phyloP scores from a whole-genome alignment of 2,888 invertebrate species.

The Xestia rhomboidea region DNA sequence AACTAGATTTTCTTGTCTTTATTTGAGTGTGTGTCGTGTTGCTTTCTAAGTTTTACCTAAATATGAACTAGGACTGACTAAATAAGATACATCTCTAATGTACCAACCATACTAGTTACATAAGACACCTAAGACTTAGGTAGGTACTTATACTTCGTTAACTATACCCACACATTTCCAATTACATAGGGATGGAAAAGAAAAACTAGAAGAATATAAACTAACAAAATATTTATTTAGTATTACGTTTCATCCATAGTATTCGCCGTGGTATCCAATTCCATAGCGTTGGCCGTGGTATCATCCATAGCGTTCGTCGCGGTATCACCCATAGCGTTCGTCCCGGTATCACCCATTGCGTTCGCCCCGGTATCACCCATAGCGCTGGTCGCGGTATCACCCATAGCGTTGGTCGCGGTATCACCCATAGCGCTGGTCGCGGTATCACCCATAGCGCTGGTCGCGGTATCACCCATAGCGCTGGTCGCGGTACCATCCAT shows the following conservation, averaged over 20 bases:
- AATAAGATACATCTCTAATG: neutral
- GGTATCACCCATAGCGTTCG: neutral
- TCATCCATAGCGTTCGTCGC: conserved; percentile 32
- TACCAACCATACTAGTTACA: neutral
- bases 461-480: conserved; percentile 33
- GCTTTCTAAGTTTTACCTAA: neutral
- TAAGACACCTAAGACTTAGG: too few species aligned
- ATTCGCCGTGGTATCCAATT: conserved; percentile 58
- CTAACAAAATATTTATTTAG: conserved; percentile 34
- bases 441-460: conserved; percentile 64
- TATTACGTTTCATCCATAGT: conserved; percentile 35
- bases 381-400: conserved; percentile 40
- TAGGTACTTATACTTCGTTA: neutral
- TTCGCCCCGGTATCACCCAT: conserved; percentile 33
- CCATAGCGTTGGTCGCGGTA: too few species aligned
- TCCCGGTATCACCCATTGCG: conserved; percentile 63
- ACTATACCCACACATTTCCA: neutral
- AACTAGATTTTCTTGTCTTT: neutral
- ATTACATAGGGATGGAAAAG: neutral
- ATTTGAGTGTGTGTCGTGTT: neutral
- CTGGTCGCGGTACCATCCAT: conserved; percentile 38
- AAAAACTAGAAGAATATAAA: conserved; percentile 13
- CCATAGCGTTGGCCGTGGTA: conserved; percentile 39
- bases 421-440: neutral
- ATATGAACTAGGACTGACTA: neutral